Evolutionary conservation across 2,888 invertebrate species (phyloP), one percentile per base, ranked within the genome.

Genomic region (Lasioglossum morio): DNA sequence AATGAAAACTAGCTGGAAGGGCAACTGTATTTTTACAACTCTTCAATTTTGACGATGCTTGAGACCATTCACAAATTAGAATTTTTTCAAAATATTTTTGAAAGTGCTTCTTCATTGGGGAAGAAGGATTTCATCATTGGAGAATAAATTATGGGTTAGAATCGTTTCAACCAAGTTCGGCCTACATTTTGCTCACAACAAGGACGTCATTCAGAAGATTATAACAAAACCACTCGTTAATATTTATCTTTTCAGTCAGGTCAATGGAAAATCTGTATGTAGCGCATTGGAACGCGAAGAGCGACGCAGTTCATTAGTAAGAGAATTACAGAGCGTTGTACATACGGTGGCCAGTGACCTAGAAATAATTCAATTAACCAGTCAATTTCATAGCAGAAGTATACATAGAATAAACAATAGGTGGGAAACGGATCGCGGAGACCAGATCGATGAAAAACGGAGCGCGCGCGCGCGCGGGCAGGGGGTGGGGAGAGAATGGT

Each of bases 331-430:
- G 66, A 34, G 34, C 60, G 19, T 34, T 7, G 1, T 30, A 14
- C 34, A 16, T 30, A 19, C 30, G 34, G 0, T 16, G 66, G 34
- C 66, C 66, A 8, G 66, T 19, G 66, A 34, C 30, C 66, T 66
- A 66, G 34, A 66, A 66, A 66, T 66, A 66, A 66, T 66, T 66
- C 66, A 34, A 66, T 66, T 66, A 66, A 66, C 34, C 66, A 66
- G 66, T 14, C 19, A 66, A 66, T 66, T 66, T 66, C 66, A 34
- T 34, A 34, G 34, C 66, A 66, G 66, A 66, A 66, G 66, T 66
- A 30, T 19, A 30, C 34, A 34, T 34, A 8, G 8, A 19, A 19
- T 19, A 34, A 66, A 66, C 66, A 66, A 66, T 66, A 19, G 34
- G 19, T 66, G 16, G 34, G 10, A 66, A 30, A 66, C 66, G 19